Conservation (phyloP, 2,888 invertebrate genomes). For the Diabrotica balteata region DNA sequence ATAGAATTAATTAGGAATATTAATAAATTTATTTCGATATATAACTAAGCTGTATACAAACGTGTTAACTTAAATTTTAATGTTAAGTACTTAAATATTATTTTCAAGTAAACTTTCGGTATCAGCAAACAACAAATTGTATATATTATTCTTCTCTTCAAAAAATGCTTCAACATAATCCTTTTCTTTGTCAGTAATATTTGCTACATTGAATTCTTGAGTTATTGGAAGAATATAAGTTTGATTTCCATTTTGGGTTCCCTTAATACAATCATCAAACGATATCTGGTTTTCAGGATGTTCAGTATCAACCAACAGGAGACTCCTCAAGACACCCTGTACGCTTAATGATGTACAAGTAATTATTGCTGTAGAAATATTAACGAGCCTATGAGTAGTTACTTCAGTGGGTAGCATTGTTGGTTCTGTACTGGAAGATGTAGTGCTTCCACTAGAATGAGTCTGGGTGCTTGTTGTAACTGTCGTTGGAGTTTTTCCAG, state of each 20-base stretch:
- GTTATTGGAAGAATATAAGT: background rate
- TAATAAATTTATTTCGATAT: too few relatives aligned
- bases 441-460: too few relatives aligned
- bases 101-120: too few relatives aligned
- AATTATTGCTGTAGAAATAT: background rate
- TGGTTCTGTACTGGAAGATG: background rate
- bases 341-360: background rate
- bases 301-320: background rate
- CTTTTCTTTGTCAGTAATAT: background rate
- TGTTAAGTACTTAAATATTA: too few relatives aligned
- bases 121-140: background rate
- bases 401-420: background rate
- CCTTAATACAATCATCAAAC: conserved; percentile 2
- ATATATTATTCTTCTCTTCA: background rate
- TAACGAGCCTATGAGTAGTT: background rate
- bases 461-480: too few relatives aligned
- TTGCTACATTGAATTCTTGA: background rate
- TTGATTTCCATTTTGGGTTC: background rate
- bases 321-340: background rate
- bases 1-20: too few relatives aligned
- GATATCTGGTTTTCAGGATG: background rate
- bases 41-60: too few relatives aligned
- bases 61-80: too few relatives aligned
- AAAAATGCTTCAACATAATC: background rate
- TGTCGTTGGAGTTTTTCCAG: too few relatives aligned